These are phyloP conservation scores for Stictonetta naevosa DNA, from an alignment of 2,113 vertebrate species.

Conservation along the genomic window DNA sequence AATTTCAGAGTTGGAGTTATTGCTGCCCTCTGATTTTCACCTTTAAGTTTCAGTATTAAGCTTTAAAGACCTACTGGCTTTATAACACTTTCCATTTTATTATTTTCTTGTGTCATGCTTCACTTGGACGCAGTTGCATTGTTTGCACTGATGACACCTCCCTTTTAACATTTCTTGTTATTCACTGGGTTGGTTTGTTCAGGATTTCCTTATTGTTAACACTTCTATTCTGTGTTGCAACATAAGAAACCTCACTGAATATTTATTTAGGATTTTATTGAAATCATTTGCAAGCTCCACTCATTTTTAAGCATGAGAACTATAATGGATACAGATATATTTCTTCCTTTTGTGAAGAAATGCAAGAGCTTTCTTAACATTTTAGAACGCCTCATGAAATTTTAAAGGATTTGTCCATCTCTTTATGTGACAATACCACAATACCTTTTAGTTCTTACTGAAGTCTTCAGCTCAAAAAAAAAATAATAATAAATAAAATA, in stretches of 20 bases:
- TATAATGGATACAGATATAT: not conserved
- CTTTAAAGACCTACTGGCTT: conserved; percentile 47
- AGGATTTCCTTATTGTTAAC: not conserved
- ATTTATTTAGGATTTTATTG: not conserved
- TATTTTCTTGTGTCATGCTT: conserved; percentile 6
- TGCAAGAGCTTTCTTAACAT: not conserved
- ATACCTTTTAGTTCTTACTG: not conserved
- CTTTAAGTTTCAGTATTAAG: conserved; percentile 36
- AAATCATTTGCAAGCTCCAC: not conserved
- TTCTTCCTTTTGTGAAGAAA: not conserved
- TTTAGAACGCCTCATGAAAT: not conserved
- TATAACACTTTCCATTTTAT: conserved; percentile 28
- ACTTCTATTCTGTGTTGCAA: not conserved
- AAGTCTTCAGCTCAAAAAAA: not conserved
- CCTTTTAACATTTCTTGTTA: conserved; percentile 1
- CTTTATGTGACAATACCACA: not conserved
- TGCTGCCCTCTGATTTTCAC: conserved; percentile 43
- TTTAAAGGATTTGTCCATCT: not conserved
- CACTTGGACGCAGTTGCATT: not conserved
- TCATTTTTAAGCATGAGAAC: not conserved
- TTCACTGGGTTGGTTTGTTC: not conserved
- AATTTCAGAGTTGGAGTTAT: conserved; percentile 41
- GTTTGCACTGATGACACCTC: not conserved
- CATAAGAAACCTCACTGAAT: not conserved
- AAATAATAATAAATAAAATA: too few relatives aligned